Conservation (phyloP, 2,888 invertebrate genomes). For the Epinotia bilunana region DNA sequence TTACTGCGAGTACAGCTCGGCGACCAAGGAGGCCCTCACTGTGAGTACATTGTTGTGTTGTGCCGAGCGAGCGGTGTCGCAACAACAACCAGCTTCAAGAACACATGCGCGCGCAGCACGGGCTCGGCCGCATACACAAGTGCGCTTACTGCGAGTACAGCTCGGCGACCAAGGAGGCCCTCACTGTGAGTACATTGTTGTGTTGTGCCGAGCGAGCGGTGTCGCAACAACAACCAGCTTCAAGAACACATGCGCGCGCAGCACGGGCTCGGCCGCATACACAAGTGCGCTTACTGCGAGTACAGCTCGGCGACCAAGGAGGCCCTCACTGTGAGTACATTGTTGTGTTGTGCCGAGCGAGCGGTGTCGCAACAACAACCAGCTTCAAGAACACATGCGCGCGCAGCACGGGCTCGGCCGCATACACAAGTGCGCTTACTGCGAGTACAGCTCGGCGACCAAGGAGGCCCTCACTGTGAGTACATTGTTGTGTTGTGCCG, state of each 20-base stretch:
- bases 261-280: conserved; percentile 73
- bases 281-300: conserved; percentile 77
- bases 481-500: too few relatives aligned
- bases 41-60: too few relatives aligned
- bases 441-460: conserved; percentile 76
- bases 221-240: conserved; percentile 75
- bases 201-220: too few relatives aligned
- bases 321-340: conserved; percentile 65
- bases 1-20: conserved; percentile 76
- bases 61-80: conserved; percentile 74
- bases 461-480: conserved; percentile 71
- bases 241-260: conserved; percentile 76
- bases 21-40: conserved; percentile 74
- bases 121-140: conserved; percentile 73
- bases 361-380: conserved; percentile 75
- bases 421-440: conserved; percentile 77
- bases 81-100: conserved; percentile 77
- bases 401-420: conserved; percentile 73
- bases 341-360: too few relatives aligned
- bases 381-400: conserved; percentile 75
- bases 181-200: too few relatives aligned
- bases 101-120: conserved; percentile 76
- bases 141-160: conserved; percentile 78
- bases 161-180: conserved; percentile 76
- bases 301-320: conserved; percentile 78